These are phyloP conservation scores for Mergus octosetaceus DNA, from an alignment of 2,797 vertebrate species.

Conservation along the genomic window DNA sequence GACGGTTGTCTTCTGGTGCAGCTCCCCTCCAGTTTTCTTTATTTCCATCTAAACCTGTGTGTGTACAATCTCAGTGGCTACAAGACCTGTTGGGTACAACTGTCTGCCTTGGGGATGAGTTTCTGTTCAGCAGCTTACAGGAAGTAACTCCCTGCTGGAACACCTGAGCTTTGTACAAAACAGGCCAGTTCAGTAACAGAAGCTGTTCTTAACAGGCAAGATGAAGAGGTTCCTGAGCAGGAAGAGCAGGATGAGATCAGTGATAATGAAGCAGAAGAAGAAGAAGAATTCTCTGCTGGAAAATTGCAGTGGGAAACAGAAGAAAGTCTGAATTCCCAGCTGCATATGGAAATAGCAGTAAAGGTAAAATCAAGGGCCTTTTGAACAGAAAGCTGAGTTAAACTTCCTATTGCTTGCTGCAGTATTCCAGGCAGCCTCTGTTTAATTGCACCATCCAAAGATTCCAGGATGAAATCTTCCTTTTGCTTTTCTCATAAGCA, in stretches of 20 bases:
- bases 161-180: neutral
- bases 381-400: neutral
- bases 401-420: neutral
- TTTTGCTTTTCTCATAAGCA: neutral
- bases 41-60: neutral
- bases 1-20: neutral
- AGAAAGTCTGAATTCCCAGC: conserved; percentile 59
- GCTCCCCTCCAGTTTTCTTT: neutral
- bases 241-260: conserved; percentile 72
- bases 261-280: conserved; percentile 82
- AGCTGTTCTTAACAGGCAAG: conserved; percentile 68
- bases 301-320: conserved; percentile 71
- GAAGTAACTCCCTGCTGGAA: neutral
- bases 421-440: neutral
- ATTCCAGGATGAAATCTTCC: neutral
- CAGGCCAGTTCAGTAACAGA: conserved; percentile 9
- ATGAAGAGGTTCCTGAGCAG: conserved; percentile 62
- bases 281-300: conserved; percentile 79
- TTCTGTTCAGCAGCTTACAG: neutral
- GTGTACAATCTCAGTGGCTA: neutral
- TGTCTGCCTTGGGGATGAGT: rapidly evolving
- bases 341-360: conserved; percentile 69
- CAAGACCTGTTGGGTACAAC: neutral
- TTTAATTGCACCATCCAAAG: neutral
- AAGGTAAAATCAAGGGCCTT: conserved; percentile 69